Conservation (phyloP, 2,797 vertebrate genomes). For the Myotis planiceps region DNA sequence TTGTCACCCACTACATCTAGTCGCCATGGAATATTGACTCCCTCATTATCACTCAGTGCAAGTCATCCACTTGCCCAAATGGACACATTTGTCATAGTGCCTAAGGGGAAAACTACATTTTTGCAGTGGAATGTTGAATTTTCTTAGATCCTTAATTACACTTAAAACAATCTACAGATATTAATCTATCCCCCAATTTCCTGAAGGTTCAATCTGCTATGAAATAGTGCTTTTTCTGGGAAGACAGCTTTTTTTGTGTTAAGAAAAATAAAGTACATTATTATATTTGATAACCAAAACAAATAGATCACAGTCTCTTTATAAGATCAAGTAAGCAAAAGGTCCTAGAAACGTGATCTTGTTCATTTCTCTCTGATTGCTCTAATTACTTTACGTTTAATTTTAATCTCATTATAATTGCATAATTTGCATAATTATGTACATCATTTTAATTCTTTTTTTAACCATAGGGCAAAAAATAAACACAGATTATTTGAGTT, state of each 20-base stretch:
- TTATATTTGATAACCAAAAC: not conserved
- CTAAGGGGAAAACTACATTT: constrained; percentile 7
- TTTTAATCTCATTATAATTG: not conserved
- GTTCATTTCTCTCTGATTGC: not conserved
- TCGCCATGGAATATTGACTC: constrained; percentile 43
- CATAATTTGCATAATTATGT: not conserved
- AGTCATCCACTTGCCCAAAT: constrained; percentile 43
- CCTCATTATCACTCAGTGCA: constrained; percentile 52
- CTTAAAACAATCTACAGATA: constrained; percentile 54
- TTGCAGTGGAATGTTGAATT: constrained; percentile 36
- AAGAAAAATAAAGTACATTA: not conserved
- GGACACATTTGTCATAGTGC: constrained; percentile 57
- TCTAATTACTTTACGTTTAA: not conserved
- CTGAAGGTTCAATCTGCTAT: not conserved
- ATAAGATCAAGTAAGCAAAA: not conserved
- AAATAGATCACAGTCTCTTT: not conserved
- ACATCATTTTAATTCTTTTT: not conserved
- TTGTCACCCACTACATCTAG: constrained; percentile 10
- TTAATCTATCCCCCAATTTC: constrained; percentile 39
- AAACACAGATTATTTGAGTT: not conserved
- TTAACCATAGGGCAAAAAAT: not conserved
- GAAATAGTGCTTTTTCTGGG: not conserved
- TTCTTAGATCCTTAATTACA: constrained; percentile 65
- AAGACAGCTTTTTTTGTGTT: not conserved
- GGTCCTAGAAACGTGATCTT: not conserved